Evolutionary conservation across 2,797 vertebrate genomes (phyloP).

Genomic region (Acrossocheilus fasciatus): DNA sequence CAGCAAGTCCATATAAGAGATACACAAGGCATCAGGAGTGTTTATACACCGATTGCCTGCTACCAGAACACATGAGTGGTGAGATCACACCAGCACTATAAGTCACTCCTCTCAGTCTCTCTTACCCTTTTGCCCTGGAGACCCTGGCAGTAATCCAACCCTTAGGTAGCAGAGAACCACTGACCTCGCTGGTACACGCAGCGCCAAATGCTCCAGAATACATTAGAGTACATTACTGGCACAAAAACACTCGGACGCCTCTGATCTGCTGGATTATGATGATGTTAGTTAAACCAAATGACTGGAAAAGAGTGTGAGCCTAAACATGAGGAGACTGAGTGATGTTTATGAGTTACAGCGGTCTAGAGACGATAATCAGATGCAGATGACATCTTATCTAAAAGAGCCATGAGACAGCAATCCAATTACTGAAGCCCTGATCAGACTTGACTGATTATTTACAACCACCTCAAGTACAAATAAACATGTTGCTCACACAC

Average conservation of each 20-base stretch:
- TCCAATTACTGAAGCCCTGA: constrained; percentile 50
- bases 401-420: constrained; percentile 52
- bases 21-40: neutral
- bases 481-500: constrained; percentile 11
- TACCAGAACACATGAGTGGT: neutral
- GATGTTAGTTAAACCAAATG: constrained; percentile 8
- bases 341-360: constrained; percentile 21
- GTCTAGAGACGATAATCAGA: constrained; percentile 48
- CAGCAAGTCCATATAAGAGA: neutral
- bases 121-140: constrained; percentile 12
- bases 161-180: neutral
- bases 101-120: neutral
- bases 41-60: constrained; percentile 13
- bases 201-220: neutral
- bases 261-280: neutral
- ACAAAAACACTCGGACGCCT: neutral
- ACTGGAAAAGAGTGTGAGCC: neutral
- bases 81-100: neutral
- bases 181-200: constrained; percentile 21
- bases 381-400: constrained; percentile 60
- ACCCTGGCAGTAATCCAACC: constrained; percentile 15
- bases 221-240: constrained; percentile 1
- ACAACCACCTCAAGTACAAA: constrained; percentile 22
- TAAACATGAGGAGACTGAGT: neutral
- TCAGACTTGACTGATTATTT: constrained; percentile 37